phyloP scores from a whole-genome alignment of 2,797 vertebrate genomes.

The Sandelia bainsii region DNA sequence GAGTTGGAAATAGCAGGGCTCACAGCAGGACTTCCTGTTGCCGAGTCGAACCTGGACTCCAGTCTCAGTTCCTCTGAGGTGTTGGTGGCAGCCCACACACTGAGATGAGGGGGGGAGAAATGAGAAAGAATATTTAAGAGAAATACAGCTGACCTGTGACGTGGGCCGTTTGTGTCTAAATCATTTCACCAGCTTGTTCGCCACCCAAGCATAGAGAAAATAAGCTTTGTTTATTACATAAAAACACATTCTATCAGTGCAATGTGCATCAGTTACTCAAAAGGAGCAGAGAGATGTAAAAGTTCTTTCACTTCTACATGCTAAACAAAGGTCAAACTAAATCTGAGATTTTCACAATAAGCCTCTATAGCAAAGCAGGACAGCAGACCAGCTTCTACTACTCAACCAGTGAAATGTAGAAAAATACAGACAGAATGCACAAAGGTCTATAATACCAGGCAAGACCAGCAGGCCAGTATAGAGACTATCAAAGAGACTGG shows the following conservation, averaged over 20 bases:
- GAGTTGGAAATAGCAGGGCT: conserved; percentile 91
- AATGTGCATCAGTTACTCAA: conserved; percentile 12
- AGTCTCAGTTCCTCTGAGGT: conserved; percentile 86
- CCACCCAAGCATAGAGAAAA: conserved; percentile 35
- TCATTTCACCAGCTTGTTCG: conserved; percentile 33
- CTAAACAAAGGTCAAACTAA: conserved; percentile 38
- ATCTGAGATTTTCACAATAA: conserved; percentile 49
- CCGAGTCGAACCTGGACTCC: conserved; percentile 92
- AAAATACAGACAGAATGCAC: conserved; percentile 8
- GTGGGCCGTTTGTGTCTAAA: conserved; percentile 31
- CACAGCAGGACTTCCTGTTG: conserved; percentile 90
- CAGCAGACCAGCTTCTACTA: not conserved
- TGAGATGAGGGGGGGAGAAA: conserved; percentile 70
- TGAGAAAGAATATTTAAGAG: conserved; percentile 26
- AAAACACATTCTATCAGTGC: conserved; percentile 10
- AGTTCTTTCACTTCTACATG: conserved; percentile 39
- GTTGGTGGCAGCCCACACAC: conserved; percentile 88
- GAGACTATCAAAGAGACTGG: not conserved
- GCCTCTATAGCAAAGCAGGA: conserved; percentile 46
- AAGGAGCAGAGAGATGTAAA: not conserved
- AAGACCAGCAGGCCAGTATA: not conserved
- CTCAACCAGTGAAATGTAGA: not conserved
- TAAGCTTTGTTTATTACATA: conserved; percentile 2
- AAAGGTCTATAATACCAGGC: not conserved
- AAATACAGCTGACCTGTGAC: conserved; percentile 23